Evolutionary conservation across 2,113 vertebrate species (phyloP).

Genomic region (Chlorodrepanis virens): DNA sequence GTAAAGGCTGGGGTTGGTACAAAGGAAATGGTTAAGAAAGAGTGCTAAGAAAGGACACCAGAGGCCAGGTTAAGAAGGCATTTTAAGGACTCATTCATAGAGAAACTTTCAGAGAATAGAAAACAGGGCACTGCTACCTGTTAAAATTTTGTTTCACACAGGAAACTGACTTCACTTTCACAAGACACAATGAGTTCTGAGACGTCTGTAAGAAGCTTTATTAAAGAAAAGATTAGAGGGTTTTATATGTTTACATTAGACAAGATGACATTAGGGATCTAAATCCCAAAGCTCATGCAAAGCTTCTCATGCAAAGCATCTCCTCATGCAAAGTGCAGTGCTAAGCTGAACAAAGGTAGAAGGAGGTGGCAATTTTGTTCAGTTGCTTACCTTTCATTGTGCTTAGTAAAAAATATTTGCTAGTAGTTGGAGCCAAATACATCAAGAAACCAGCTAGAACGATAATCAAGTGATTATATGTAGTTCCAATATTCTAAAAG

Average conservation of each 20-base stretch:
- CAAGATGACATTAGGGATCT: slow-evolving; percentile 3
- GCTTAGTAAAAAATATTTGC: not conserved
- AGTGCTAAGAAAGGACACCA: not conserved
- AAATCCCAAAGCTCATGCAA: slow-evolving; percentile 37
- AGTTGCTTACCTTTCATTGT: not conserved
- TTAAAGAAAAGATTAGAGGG: slow-evolving; percentile 42
- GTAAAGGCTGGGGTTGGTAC: not conserved
- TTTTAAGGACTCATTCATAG: not conserved
- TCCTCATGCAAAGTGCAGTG: not conserved
- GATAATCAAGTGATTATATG: slow-evolving; percentile 52
- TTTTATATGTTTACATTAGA: slow-evolving; percentile 47
- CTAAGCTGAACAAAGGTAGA: not conserved
- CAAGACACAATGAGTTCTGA: not conserved
- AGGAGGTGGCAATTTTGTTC: not conserved
- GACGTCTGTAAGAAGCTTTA: slow-evolving; percentile 37
- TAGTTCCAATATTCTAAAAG: slow-evolving; percentile 54
- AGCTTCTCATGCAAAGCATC: slow-evolving; percentile 30
- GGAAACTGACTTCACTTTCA: slow-evolving; percentile 39
- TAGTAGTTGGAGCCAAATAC: not conserved
- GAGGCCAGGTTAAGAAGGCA: not conserved
- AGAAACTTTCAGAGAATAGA: not conserved
- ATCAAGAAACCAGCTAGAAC: not conserved
- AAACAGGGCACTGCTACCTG: not conserved
- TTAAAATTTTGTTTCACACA: slow-evolving; percentile 31
- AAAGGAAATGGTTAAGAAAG: not conserved